phyloP scores from a whole-genome alignment of 2,888 invertebrate species.

The Napeogenes inachia region DNA sequence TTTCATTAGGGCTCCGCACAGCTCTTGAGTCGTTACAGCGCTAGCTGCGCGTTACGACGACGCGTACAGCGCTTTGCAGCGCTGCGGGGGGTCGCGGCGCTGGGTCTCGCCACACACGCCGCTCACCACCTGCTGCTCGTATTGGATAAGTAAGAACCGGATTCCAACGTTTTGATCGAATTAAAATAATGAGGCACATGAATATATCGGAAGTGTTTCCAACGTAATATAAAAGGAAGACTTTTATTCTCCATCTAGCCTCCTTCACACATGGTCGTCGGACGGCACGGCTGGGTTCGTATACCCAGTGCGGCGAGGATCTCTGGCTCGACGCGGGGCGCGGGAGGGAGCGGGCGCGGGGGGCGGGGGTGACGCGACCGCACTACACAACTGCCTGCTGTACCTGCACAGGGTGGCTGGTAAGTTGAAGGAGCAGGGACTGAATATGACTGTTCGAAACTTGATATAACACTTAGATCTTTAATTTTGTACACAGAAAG shows the following conservation, averaged over 20 bases:
- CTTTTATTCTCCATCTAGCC: conserved; percentile 32
- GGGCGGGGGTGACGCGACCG: conserved; percentile 56
- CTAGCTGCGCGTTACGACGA: conserved; percentile 47
- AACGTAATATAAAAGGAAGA: background rate
- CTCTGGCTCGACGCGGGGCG: conserved; percentile 51
- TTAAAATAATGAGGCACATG: too few species aligned
- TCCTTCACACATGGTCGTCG: conserved; percentile 46
- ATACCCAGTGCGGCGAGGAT: conserved; percentile 46
- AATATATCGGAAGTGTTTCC: background rate
- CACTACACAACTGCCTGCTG: conserved; percentile 49
- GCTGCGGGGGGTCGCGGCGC: conserved; percentile 40
- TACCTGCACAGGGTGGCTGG: conserved; percentile 53
- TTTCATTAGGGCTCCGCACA: conserved; percentile 53
- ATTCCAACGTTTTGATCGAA: background rate
- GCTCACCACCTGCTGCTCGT: conserved; percentile 62
- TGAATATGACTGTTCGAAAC: too few species aligned
- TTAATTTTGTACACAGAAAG: too few species aligned
- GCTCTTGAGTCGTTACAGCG: conserved; percentile 59
- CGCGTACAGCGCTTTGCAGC: conserved; percentile 49
- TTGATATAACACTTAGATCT: too few species aligned
- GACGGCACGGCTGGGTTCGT: conserved; percentile 57
- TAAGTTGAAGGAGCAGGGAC: conserved; percentile 27
- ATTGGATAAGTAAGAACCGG: conserved; percentile 58
- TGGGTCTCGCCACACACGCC: conserved; percentile 50
- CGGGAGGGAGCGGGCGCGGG: conserved; percentile 44